Evolutionary conservation across 2,113 vertebrate species (phyloP).

Genomic region (Channa maculata): DNA sequence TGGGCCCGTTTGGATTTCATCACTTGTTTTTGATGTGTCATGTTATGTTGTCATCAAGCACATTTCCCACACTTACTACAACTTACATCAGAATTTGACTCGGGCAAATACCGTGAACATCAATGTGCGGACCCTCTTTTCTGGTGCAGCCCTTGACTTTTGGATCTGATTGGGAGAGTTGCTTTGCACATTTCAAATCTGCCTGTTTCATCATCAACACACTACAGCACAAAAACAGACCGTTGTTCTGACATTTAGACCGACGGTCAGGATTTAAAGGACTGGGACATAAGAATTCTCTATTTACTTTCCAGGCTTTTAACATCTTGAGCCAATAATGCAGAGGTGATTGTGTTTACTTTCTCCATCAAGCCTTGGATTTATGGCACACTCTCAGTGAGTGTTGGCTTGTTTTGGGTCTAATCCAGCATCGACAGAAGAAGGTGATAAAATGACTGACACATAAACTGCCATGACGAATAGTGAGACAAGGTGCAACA

Average conservation of each 20-base stretch:
- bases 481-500: slow-evolving; percentile 15
- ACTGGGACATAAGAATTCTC: slow-evolving; percentile 7
- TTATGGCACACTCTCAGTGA: slow-evolving; percentile 35
- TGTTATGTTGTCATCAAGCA: slow-evolving; percentile 14
- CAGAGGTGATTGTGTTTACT: slow-evolving; percentile 24
- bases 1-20: slow-evolving; percentile 34
- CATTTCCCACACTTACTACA: slow-evolving; percentile 22
- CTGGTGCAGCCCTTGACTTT: background rate
- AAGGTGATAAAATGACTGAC: slow-evolving; percentile 49
- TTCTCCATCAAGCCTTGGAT: slow-evolving; percentile 37
- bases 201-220: background rate
- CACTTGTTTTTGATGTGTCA: slow-evolving; percentile 45
- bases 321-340: slow-evolving; percentile 23
- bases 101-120: background rate
- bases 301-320: slow-evolving; percentile 38
- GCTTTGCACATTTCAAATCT: slow-evolving; percentile 1
- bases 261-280: background rate
- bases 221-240: background rate
- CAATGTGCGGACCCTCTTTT: background rate
- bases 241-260: background rate
- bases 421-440: slow-evolving; percentile 15
- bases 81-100: slow-evolving; percentile 62
- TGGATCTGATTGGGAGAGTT: slow-evolving; percentile 12
- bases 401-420: slow-evolving; percentile 24
- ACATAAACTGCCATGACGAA: slow-evolving; percentile 60